Conservation (phyloP, 2,113 vertebrate species). For the Podarcis muralis region DNA sequence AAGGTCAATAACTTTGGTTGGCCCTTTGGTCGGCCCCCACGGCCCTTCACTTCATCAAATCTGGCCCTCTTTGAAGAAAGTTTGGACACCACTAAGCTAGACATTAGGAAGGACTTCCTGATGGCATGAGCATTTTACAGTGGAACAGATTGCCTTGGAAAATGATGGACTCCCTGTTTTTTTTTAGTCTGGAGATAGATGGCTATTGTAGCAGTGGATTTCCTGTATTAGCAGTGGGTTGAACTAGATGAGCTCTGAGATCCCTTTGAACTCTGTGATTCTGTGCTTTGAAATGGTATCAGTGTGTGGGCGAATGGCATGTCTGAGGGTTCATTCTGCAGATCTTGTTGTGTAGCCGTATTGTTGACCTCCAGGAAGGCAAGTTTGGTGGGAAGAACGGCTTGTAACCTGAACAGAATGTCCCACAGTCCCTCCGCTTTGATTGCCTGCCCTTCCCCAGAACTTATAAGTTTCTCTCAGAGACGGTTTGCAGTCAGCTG, state of each 20-base stretch:
- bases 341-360: neutral
- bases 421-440: constrained; percentile 5
- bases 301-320: neutral
- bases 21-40: no score
- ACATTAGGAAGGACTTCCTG: neutral
- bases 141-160: neutral
- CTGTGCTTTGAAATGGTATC: neutral
- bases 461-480: neutral
- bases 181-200: neutral
- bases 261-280: neutral
- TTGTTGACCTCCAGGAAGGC: neutral
- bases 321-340: neutral
- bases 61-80: no score
- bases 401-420: neutral
- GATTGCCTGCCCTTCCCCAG: neutral
- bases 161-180: neutral
- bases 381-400: neutral
- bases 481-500: neutral
- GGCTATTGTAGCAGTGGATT: neutral
- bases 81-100: neutral
- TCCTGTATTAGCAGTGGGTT: neutral
- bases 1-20: no score
- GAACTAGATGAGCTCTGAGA: neutral
- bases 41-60: no score
- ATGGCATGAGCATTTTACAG: neutral